Evolutionary conservation across 2,113 vertebrate species (phyloP).

Genomic region (Narcine bancroftii): DNA sequence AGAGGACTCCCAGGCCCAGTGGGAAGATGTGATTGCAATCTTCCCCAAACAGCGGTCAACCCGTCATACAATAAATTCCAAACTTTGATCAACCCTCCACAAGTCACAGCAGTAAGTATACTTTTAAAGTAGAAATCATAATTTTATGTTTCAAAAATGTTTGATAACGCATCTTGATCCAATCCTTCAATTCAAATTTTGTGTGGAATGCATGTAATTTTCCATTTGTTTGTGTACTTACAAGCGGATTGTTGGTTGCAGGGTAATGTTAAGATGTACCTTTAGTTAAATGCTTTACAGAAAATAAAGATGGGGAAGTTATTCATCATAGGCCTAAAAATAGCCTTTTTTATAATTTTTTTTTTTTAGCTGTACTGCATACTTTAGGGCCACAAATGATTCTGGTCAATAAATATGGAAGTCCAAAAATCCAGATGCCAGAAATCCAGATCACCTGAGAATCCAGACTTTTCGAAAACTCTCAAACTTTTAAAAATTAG

Average conservation of each 20-base stretch:
- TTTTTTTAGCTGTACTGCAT: not conserved
- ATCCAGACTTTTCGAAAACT: no score
- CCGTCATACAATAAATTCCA: constrained; percentile 60
- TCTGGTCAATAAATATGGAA: no score
- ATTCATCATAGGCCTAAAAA: not conserved
- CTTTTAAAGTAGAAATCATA: not conserved
- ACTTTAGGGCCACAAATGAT: not conserved
- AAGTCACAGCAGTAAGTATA: constrained; percentile 77
- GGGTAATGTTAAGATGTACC: not conserved
- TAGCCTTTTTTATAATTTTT: not conserved
- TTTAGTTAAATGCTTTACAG: not conserved
- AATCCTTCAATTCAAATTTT: not conserved
- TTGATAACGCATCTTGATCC: not conserved
- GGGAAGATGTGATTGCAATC: constrained; percentile 78
- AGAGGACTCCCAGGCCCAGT: constrained; percentile 77
- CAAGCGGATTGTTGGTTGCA: not conserved
- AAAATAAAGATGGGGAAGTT: not conserved
- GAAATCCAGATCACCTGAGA: no score
- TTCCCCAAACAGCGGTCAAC: constrained; percentile 55
- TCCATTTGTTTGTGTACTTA: not conserved
- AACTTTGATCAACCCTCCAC: constrained; percentile 59
- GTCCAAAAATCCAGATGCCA: no score
- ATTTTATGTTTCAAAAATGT: not conserved
- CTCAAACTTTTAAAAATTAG: no score
- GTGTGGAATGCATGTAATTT: not conserved